phyloP scores from a whole-genome alignment of 2,888 invertebrate species.

The Sisyra terminalis region DNA sequence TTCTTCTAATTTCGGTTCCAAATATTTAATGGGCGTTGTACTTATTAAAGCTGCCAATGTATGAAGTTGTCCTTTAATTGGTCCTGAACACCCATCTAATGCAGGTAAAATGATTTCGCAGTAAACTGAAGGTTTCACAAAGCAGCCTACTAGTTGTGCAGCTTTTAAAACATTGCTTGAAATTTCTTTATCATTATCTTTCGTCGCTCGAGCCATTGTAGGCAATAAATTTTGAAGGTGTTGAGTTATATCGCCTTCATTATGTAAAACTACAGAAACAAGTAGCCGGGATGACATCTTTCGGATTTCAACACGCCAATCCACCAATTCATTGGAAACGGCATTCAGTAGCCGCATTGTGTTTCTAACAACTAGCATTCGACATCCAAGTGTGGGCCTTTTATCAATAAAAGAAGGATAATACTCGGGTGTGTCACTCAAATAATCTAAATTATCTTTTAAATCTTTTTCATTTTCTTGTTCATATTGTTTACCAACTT shows the following conservation, averaged over 20 bases:
- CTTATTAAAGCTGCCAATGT: slow-evolving; percentile 43
- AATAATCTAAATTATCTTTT: slow-evolving; percentile 67
- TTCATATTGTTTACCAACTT: slow-evolving; percentile 61
- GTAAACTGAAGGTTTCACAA: slow-evolving; percentile 52
- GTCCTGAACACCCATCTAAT: slow-evolving; percentile 30
- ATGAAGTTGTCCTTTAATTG: slow-evolving; percentile 34
- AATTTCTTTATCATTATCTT: slow-evolving; percentile 47
- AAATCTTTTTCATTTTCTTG: slow-evolving; percentile 77
- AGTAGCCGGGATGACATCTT: slow-evolving; percentile 59
- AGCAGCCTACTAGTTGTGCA: slow-evolving; percentile 58
- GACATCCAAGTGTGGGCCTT: slow-evolving; percentile 79
- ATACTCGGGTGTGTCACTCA: slow-evolving; percentile 44
- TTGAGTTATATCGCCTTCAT: slow-evolving; percentile 56
- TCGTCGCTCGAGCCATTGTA: slow-evolving; percentile 38
- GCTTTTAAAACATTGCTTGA: slow-evolving; percentile 44
- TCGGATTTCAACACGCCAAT: slow-evolving; percentile 56
- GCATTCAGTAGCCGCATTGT: slow-evolving; percentile 57
- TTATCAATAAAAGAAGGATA: slow-evolving; percentile 50
- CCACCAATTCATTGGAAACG: slow-evolving; percentile 50
- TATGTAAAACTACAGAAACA: slow-evolving; percentile 51
- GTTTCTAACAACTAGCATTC: slow-evolving; percentile 58
- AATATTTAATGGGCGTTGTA: slow-evolving; percentile 32
- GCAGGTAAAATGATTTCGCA: slow-evolving; percentile 47
- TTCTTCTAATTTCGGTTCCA: slow-evolving; percentile 32
- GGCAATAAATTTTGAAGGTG: slow-evolving; percentile 40